Base-by-base conservation (phyloP, 2,888 invertebrate genomes). In the Pyrochroa serraticornis region DNA sequence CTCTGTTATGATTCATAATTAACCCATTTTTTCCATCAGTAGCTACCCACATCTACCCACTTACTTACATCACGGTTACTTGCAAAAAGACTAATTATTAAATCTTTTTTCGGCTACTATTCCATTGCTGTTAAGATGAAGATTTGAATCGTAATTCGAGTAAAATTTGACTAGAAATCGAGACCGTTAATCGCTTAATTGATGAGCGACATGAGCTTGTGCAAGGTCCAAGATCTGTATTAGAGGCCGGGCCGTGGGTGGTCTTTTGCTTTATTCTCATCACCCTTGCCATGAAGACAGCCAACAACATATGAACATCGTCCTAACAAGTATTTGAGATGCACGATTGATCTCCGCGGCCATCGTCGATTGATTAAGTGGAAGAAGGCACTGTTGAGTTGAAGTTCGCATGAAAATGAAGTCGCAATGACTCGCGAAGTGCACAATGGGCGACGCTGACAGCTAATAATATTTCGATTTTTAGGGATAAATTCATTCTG, bases 221-320 rank as follows among this genome's bases (percentile, higher is more conserved):
- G 22, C 22, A 22, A 22, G 22, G 22, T 22, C 22, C 22, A 22
- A 22, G 22, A 22, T 60, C 60, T 49, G 59, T 60, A 64, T 66
- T 64, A 67, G 60, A 66, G 68, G 68, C 62, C 66, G 67, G 37
- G 10, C 58, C 62, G 71, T 71, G 72, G 71, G 73, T 71, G 72
- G 73, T 69, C 71, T 56, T 57, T 63, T 55, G 52, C 61, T 62
- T 65, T 64, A 55, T 61, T 52, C 66, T 68, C 72, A 67, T 72
- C 71, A 72, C 70, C 68, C 67, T 68, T 63, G 64, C 68, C 65
- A 65, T 62, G 69, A 70, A 65, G 68, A 70, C 67, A 62, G 56
- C 39, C 41, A 69, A 69, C 68, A 68, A 71, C 71, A 71, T 71
- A 70, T 73, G 71, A 72, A 73, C 73, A 70, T 71, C 68, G 68